phyloP scores from a whole-genome alignment of 2,113 vertebrate species.

The Rana temporaria region DNA sequence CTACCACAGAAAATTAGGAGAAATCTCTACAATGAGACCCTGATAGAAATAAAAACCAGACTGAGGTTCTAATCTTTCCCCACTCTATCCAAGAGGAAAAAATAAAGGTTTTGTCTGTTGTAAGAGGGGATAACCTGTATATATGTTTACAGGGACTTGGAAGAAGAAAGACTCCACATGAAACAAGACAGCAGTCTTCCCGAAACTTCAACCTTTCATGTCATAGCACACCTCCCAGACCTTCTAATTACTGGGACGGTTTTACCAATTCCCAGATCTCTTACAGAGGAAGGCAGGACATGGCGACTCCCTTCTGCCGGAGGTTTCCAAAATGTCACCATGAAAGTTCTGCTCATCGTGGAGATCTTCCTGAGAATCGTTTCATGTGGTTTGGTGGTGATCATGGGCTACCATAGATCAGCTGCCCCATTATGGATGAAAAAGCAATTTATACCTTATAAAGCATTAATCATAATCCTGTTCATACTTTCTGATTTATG shows the following conservation, averaged over 20 bases:
- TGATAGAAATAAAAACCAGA: too few species aligned
- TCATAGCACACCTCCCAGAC: not conserved
- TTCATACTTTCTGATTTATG: too few species aligned
- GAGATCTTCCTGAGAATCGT: slow-evolving; percentile 6
- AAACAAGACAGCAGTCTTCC: slow-evolving; percentile 5
- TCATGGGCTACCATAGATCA: not conserved
- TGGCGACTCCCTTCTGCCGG: not conserved
- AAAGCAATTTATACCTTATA: too few species aligned
- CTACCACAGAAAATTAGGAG: too few species aligned
- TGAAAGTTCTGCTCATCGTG: not conserved
- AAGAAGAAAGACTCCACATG: slow-evolving; percentile 16
- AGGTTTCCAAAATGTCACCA: slow-evolving; percentile 33
- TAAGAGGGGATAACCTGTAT: too few species aligned
- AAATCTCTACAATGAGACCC: too few species aligned
- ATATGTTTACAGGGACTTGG: slow-evolving; percentile 31
- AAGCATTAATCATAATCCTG: too few species aligned
- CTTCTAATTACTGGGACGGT: not conserved
- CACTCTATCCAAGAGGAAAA: too few species aligned
- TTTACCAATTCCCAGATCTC: not conserved
- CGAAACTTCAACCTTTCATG: slow-evolving; percentile 25
- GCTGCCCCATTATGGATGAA: not conserved
- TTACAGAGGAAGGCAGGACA: slow-evolving; percentile 12
- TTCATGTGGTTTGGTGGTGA: slow-evolving; percentile 42
- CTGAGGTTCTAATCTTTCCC: too few species aligned
- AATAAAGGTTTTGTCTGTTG: too few species aligned